Evolutionary conservation across 1,140 invertebrate genomes (phyloP), one percentile per base, ranked within the genome.

Genomic region (Drosophila littoralis): DNA sequence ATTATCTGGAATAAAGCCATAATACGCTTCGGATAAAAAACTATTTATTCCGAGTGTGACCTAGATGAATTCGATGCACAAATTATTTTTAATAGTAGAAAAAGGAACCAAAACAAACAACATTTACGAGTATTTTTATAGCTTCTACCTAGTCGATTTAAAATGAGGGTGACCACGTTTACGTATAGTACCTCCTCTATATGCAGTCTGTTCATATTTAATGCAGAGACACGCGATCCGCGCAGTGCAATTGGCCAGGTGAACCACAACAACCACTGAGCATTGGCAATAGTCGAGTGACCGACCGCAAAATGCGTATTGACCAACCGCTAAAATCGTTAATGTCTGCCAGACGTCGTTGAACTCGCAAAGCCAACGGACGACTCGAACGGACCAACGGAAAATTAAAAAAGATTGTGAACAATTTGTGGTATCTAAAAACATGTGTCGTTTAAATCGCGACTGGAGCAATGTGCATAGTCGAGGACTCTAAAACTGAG

Each of bases 281-380:
- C 28, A 58, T 15, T 59, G 45, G 17, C 35, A 33, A 55, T 22
- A 48, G 43, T 36, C 13, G 55, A 50, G 22, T 64, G 50, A 48
- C 59, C 68, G n/a, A 45, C 1, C 15, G 40, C 13, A 52, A 28
- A 40, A 55, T 66, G 59, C 54, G 60, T 66, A 75, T 75, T 70
- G 67, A 58, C 54, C 57, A 15, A 13, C 33, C 36, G 65, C 8
- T 54, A 48, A 65, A 73, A 38, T 59, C 58, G 63, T 71, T 60
- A 63, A 48, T 69, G 43, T 50, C 57, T 8, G 17, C 45, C 81
- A 88, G 77, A 89, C 81, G 78, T 84, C 81, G 84, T 76, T 89
- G 68, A 89, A 89, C 85, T 79, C 64, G 64, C 68, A 65, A 57
- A 60, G 68, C 40, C 60, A 73, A 52, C 80, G 77, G 84, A 81